Evolutionary conservation across 1,140 invertebrate genomes (phyloP), one percentile per base, ranked within the genome.

Genomic region (Nylanderia fulva): DNA sequence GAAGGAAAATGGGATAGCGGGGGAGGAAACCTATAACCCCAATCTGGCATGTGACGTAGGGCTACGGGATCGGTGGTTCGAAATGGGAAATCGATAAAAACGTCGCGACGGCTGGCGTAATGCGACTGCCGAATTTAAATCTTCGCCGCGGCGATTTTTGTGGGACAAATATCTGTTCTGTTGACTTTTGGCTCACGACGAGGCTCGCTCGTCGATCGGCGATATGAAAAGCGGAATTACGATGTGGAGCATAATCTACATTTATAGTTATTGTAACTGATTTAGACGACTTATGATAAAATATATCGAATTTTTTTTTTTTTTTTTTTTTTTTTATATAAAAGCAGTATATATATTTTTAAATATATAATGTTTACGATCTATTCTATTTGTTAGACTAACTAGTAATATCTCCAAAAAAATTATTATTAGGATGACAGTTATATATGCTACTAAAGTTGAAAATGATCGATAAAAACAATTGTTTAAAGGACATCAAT

Each of bases 61-160:
- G 66, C 27, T 71, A 66, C 77, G 77, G 54, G 77, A 82, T 82
- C 77, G 77, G 77, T 24, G 52, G 66, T 82, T 72, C 77, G 54
- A 82, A 82, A 82, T 82, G 77, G 77, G 52, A 82, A 82, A 82
- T 82, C 77, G 77, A 82, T 82, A 82, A 82, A 82, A 82, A 82
- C 36, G 52, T 24, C 66, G 77, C 66, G 77, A 82, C 77, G 77
- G 33, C 66, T 72, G 77, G 77, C 77, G 77, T 82, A 82, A 82
- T 82, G 77, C 77, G 52, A 82, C 77, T 72, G 52, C 60, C 66
- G 77, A 82, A 82, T 82, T 82, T 82, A 82, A 82, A 82, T 82
- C 77, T 82, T 82, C 52, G 77, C 77, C 66, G 13, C 29, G 36
- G 77, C 77, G 39, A 82, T 82, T 82, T 82, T 82, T 82, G 77